Conservation (phyloP, 2,888 invertebrate genomes). For the Hemaris fuciformis region DNA sequence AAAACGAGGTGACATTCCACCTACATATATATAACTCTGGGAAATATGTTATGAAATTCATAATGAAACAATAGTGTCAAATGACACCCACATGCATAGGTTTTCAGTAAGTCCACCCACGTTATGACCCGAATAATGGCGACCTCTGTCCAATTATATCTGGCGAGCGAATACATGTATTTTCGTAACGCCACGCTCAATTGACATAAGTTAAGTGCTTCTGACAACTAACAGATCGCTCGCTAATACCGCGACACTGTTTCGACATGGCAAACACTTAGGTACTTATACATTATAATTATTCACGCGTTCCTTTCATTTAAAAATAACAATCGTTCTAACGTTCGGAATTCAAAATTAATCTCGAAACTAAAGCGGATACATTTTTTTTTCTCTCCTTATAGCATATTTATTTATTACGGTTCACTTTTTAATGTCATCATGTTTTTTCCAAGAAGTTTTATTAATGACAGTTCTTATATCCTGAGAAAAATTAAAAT, state of each 20-base stretch:
- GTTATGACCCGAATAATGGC: constrained; percentile 36
- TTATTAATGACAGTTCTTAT: no score
- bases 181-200: constrained; percentile 37
- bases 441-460: no score
- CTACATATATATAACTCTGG: background rate
- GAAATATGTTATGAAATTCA: constrained; percentile 7
- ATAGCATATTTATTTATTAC: no score
- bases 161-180: constrained; percentile 26
- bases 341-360: background rate
- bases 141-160: constrained; percentile 42
- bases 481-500: no score
- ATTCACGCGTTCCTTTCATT: constrained; percentile 12
- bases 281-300: constrained; percentile 1
- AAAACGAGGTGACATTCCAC: background rate
- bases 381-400: no score
- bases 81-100: constrained; percentile 11
- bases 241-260: constrained; percentile 14
- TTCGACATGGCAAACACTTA: constrained; percentile 5
- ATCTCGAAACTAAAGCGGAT: background rate
- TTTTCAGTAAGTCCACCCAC: constrained; percentile 16
- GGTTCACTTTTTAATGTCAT: no score
- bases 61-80: constrained; percentile 11
- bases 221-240: constrained; percentile 28
- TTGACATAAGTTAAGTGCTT: constrained; percentile 32
- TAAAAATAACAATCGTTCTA: background rate